A percentile compares a stretch with the other conserved stretches of the same genome.
Conservation (phyloP, 1,140 invertebrate genomes). For the Dreissena rostriformis region DNA sequence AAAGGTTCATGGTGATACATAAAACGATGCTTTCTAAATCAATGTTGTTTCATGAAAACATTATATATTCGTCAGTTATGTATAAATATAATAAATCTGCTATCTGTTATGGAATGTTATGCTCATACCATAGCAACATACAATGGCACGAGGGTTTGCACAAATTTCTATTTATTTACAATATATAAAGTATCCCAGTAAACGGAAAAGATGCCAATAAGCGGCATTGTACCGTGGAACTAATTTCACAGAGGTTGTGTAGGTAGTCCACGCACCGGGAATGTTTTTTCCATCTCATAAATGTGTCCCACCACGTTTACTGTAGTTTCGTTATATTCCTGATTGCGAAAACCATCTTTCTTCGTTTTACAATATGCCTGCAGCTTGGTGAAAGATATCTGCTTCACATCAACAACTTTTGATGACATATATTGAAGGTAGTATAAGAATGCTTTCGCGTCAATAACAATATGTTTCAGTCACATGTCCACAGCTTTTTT, state of each 20-base stretch:
- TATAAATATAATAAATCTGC: too few relatives aligned
- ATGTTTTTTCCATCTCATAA: not conserved
- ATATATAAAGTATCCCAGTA: not conserved
- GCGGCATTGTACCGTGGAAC: not conserved
- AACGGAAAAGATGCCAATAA: not conserved
- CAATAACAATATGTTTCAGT: not conserved
- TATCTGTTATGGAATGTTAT: too few relatives aligned
- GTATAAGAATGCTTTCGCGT: not conserved
- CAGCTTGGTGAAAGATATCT: not conserved
- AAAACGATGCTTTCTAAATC: too few relatives aligned
- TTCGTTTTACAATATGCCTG: not conserved
- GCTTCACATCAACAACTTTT: not conserved
- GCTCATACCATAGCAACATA: too few relatives aligned
- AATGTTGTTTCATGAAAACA: too few relatives aligned
- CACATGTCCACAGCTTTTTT: not conserved
- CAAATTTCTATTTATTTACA: conserved; percentile 5
- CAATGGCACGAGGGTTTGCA: not conserved
- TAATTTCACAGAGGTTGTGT: not conserved
- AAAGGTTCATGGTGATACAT: too few relatives aligned
- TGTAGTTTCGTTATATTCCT: not conserved
- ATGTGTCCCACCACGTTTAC: not conserved
- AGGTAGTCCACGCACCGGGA: not conserved
- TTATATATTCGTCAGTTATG: too few relatives aligned
- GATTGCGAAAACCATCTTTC: not conserved
- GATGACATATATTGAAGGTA: not conserved